Evolutionary conservation across 1,140 invertebrate genomes (phyloP), one percentile per base, ranked within the genome.

Genomic region (Pseudomyrmex dendroicus): DNA sequence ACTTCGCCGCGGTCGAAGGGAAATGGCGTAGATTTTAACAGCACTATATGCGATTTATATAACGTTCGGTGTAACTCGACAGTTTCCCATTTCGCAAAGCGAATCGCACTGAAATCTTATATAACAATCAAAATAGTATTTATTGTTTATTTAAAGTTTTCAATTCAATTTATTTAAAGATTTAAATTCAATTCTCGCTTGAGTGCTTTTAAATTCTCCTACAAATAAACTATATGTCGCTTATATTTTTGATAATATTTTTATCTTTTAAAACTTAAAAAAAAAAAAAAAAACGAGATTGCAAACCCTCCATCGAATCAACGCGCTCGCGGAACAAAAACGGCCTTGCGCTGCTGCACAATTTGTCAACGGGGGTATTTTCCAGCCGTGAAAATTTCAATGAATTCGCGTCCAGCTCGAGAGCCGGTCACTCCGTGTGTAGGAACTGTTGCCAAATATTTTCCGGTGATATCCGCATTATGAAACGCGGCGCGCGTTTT

Each of bases 371-470:
- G 17, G 13, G 13, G 66, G 10, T 78, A 78, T 70, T 78, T 70
- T 68, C 62, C 20, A 57, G 17, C 13, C 12, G 64, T 59, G 52
- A 78, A 78, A 78, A 48, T 70, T 78, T 59, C 76, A 59, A 35
- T 70, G 22, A 17, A 61, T 80, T 80, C 46, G 22, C 20, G 1
- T 44, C 35, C 44, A n/a, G 35, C 9, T 44, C 25, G 50, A 52
- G 50, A 67, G 8, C 25, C 78, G 48, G 48, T 52, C 70, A 74
- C 67, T 73, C 46, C 12, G 78, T 50, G 52, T 22, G 66, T 52
- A 80, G 66, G 35, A 82, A 84, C 77, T 89, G 89, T 91, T 90
- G 68, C 66, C 88, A 90, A 90, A 89, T 89, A 91, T 91, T 91
- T 89, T 90, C 85, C 57, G 63, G 84, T 87, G 88, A 89, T 84